Evolutionary conservation across 2,797 vertebrate genomes (phyloP), one percentile per base, ranked within the genome.

Genomic region (Acipenser oxyrinchus): DNA sequence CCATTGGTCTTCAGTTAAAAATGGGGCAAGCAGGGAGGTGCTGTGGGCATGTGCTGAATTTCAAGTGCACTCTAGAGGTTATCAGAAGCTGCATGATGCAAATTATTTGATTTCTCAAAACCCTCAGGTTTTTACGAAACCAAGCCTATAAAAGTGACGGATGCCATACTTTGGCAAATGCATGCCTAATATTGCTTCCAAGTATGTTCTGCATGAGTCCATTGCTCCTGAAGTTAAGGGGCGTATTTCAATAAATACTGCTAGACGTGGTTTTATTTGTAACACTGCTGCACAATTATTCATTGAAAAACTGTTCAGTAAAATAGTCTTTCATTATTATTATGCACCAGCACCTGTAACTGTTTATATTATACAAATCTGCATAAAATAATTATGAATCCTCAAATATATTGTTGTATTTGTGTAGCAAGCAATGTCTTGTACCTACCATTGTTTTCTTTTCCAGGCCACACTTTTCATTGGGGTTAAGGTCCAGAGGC

Each of bases 1-100:
- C 89, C 90, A 94, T 95, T 95, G 95, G 94, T 97, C 93, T 94
- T 92, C 90, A 86, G 91, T 92, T 92, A 92, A 93, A 93, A 91
- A 92, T 92, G 91, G 89, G 88, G 84, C 86, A 85, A 87, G 89
- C 82, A 80, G 84, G 86, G 87, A 90, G 87, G 83, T 88, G 81
- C 81, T 86, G 83, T 89, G 84, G 87, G 86, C 89, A 89, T 89
- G 88, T 87, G 79, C 81, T 88, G 92, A 89, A 92, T 93, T 91
- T 88, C 88, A 92, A 91, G 89, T 87, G 87, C 86, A 90, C 88
- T 86, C 85, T 81, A 89, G 89, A 91, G 89, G 88, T 90, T 89
- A 92, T 88, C 85, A 82, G 87, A 85, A 89, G 87, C 86, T 85
- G 85, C 84, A 85, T 88, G 87, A 92, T 91, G 89, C 88, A 90